phyloP scores from a whole-genome alignment of 2,113 vertebrate species.

The Prietella phreatophila region DNA sequence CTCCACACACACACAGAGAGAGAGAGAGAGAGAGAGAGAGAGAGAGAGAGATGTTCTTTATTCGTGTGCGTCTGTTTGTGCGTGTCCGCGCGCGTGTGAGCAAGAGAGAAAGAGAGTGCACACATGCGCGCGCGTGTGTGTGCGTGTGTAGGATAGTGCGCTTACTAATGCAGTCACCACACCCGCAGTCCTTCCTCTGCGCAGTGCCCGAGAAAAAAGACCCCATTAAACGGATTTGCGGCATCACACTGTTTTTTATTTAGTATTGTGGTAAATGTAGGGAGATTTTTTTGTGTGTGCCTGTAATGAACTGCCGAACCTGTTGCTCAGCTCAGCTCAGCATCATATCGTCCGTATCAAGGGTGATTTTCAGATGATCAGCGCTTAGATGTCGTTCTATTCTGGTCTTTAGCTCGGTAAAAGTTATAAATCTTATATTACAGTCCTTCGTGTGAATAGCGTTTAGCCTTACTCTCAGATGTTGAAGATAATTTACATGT shows the following conservation, averaged over 20 bases:
- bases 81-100: background rate
- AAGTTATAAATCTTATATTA: background rate
- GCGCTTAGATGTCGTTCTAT: too few relatives aligned
- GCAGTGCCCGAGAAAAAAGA: slow-evolving; percentile 72
- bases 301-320: slow-evolving; percentile 60
- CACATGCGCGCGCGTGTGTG: background rate
- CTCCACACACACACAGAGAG: background rate
- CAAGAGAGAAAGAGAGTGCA: background rate
- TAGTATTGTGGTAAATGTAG: slow-evolving; percentile 20
- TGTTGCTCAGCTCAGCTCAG: slow-evolving; percentile 67
- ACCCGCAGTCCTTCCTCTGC: slow-evolving; percentile 71
- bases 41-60: background rate
- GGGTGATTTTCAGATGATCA: background rate
- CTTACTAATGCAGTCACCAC: slow-evolving; percentile 76
- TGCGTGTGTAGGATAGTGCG: slow-evolving; percentile 59
- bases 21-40: slow-evolving; percentile 9
- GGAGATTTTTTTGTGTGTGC: background rate
- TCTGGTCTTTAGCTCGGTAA: background rate
- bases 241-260: slow-evolving; percentile 60
- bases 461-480: background rate
- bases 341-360: slow-evolving; percentile 25
- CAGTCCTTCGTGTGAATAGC: background rate
- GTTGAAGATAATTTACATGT: background rate
- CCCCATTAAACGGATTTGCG: slow-evolving; percentile 68
- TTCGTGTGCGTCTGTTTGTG: background rate